These are phyloP conservation scores for Eristalinus sepulchralis DNA, from an alignment of 2,888 invertebrate species.

Conservation along the genomic window DNA sequence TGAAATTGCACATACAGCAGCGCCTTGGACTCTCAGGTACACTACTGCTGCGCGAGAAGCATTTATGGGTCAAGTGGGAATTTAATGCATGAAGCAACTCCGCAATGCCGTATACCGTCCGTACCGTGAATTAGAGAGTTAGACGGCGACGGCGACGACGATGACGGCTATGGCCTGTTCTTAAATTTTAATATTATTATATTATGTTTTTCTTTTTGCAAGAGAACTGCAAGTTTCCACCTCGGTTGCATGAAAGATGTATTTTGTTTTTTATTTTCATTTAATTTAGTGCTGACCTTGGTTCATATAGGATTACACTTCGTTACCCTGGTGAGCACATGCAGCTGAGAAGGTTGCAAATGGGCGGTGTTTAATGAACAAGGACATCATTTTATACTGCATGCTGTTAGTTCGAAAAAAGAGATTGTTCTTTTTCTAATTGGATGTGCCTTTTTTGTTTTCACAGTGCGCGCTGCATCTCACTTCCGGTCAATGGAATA, in stretches of 20 bases:
- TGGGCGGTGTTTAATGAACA: no score
- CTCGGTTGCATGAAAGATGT: neutral
- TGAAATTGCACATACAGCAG: slow-evolving; percentile 28
- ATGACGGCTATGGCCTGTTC: neutral
- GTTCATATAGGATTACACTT: neutral
- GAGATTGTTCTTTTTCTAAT: no score
- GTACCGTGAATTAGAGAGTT: neutral
- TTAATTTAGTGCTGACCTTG: neutral
- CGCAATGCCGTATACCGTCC: neutral
- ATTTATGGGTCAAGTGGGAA: slow-evolving; percentile 39
- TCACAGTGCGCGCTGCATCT: no score
- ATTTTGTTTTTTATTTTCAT: neutral
- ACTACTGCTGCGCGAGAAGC: slow-evolving; percentile 4
- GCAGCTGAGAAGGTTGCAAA: neutral
- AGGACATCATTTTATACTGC: no score
- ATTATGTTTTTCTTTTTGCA: neutral
- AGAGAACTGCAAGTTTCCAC: neutral
- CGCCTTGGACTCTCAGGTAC: slow-evolving; percentile 9
- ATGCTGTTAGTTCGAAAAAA: no score
- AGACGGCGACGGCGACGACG: no score
- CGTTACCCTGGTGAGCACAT: neutral
- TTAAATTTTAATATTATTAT: neutral
- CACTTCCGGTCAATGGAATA: no score
- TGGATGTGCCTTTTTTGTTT: no score
- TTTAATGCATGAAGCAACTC: slow-evolving; percentile 22